Evolutionary conservation across 2,113 vertebrate genomes (phyloP), one percentile per base, ranked within the genome.

Genomic region (Pteropus alecto): DNA sequence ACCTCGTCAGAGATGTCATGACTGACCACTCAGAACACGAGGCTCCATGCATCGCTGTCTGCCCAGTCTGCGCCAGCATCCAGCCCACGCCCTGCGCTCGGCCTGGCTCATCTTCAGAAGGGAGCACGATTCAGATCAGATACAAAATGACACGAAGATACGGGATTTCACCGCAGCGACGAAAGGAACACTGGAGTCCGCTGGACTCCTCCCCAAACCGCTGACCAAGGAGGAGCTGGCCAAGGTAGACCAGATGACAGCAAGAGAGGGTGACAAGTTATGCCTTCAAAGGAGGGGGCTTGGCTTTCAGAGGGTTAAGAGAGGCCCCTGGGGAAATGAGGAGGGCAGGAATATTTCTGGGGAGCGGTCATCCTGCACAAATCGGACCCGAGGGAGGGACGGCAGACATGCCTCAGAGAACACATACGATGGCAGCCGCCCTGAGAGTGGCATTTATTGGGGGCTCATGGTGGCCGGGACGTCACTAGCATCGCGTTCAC

Each of bases 141-240:
- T 6, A 13, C 0, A 0, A 67, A 19, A 0, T 2, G 51, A 38
- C 51, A 35, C 18, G 10, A 18, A 67, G 51, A 46, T 8, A 5
- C 0, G 0, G 41, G 58, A 33, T 13, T 21, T 60, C 26, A 2
- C 13, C 0, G 6, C 21, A 60, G 41, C 28, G 46, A 54, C 0
- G 2, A 35, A 38, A 87, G 38, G 70, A 61, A 68, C 14, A 0
- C 8, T 5, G 15, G 79, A n/a, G 48, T 35, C 70, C 22, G 16
- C 70, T 21, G 46, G 81, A 19, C 19, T 58, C 38, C 38, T 51
- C 15, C 16, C 33, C 12, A 22, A 43, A 71, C 30, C 11, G 3
- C 9, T 35, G 92, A 35, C 38, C 6, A 0, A 22, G 71, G 51
- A 87, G 54, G 73, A 12, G 6, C 51, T 14, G 61, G 41, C 60